Conservation (phyloP, 2,113 vertebrate species). For the Tursiops truncatus region DNA sequence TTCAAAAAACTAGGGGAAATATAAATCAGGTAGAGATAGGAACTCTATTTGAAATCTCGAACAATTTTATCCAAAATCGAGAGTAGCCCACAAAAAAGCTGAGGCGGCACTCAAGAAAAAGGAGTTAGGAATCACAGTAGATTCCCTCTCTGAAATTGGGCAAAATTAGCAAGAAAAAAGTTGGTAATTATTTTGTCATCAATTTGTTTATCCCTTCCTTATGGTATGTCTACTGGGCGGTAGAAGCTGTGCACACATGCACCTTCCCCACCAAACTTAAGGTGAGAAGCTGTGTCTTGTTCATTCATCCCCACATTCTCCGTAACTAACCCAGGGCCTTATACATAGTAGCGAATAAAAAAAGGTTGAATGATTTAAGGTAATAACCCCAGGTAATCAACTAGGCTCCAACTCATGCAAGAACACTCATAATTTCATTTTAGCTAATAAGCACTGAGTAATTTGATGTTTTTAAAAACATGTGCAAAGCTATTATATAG, state of each 20-base stretch:
- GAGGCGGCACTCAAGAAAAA: not conserved
- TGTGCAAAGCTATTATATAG: constrained; percentile 36
- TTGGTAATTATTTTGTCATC: not conserved
- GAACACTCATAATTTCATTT: constrained; percentile 42
- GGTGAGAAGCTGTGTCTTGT: not conserved
- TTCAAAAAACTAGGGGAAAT: not conserved
- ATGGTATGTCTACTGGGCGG: not conserved
- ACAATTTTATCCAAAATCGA: constrained; percentile 16
- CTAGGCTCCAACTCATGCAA: constrained; percentile 22
- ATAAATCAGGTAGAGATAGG: constrained; percentile 23
- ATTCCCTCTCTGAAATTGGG: not conserved
- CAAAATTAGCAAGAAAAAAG: not conserved
- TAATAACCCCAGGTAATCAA: not conserved
- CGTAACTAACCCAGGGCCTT: not conserved
- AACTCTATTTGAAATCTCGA: not conserved
- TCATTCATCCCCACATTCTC: not conserved
- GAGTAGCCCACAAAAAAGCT: not conserved
- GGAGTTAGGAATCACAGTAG: not conserved
- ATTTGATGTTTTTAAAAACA: constrained; percentile 1
- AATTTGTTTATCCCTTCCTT: constrained; percentile 1
- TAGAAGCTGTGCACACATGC: not conserved
- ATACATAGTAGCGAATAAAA: not conserved
- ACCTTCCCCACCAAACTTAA: not conserved
- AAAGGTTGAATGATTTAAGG: constrained; percentile 37
- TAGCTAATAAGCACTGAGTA: constrained; percentile 22